These are phyloP conservation scores for Phymatocera aterrima DNA, from an alignment of 2,888 invertebrate species.

Conservation along the genomic window DNA sequence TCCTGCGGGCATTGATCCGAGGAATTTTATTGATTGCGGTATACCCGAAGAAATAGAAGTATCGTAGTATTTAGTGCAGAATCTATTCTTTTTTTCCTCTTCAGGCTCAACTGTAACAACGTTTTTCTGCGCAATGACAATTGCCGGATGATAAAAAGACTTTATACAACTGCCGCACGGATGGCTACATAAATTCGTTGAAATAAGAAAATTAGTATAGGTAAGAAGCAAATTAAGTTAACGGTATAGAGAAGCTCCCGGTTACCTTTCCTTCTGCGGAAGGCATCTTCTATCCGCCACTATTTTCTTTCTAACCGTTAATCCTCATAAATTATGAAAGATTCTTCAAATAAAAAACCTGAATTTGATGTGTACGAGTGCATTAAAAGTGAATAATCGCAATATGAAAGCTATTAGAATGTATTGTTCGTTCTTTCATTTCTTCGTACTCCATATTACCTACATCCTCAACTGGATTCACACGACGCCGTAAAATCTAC, in stretches of 20 bases:
- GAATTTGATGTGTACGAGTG: neutral
- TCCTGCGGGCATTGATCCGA: neutral
- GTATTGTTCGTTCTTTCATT: neutral
- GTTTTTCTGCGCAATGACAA: neutral
- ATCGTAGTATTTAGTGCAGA: neutral
- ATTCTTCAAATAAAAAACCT: neutral
- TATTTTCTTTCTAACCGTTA: neutral
- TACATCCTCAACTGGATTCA: neutral
- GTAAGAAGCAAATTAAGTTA: constrained; percentile 28
- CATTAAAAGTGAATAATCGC: neutral
- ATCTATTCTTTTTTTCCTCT: neutral
- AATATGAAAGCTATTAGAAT: neutral
- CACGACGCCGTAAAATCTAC: neutral
- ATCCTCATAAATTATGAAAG: neutral
- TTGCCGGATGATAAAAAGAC: constrained; percentile 29
- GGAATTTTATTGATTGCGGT: constrained; percentile 21
- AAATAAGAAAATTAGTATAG: constrained; percentile 8
- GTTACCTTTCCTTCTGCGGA: neutral
- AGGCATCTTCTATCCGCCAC: neutral
- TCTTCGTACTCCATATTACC: neutral
- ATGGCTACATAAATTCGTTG: constrained; percentile 10
- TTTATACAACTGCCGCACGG: neutral
- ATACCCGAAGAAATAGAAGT: neutral
- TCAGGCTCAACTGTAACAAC: neutral
- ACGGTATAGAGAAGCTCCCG: neutral